Evolutionary conservation across 2,113 vertebrate species (phyloP).

Genomic region (Mixornis gularis): DNA sequence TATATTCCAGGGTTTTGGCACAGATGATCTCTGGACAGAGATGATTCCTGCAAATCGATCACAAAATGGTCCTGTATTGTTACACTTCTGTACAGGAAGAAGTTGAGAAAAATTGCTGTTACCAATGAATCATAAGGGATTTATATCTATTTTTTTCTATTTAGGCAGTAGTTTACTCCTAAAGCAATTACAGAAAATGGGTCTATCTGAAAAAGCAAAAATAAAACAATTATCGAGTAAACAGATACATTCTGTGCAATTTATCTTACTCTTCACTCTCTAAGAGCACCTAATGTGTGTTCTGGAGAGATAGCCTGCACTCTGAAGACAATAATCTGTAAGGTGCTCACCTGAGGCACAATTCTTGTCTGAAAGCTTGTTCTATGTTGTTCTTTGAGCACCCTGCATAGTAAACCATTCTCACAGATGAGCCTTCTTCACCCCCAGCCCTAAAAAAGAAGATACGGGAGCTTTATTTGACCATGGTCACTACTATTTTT

Average conservation of each 20-base stretch:
- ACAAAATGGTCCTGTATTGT: background rate
- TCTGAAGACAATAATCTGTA: background rate
- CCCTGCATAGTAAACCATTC: background rate
- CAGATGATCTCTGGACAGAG: background rate
- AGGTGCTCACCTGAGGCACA: background rate
- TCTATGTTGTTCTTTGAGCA: background rate
- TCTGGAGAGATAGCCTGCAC: background rate
- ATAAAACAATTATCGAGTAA: background rate
- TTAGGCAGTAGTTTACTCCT: background rate
- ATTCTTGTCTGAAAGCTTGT: background rate
- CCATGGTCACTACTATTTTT: background rate
- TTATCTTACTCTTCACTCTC: background rate
- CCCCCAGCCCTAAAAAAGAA: background rate
- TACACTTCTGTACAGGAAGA: background rate
- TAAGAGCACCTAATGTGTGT: background rate
- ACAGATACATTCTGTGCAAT: background rate
- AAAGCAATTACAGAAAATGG: background rate
- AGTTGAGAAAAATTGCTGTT: background rate
- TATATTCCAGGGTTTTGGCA: background rate
- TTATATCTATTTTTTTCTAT: background rate
- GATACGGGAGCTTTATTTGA: background rate
- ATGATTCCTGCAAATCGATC: background rate
- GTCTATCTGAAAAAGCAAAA: background rate
- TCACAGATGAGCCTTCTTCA: background rate
- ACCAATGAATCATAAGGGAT: background rate